Conservation (phyloP, 2,888 invertebrate genomes). For the Noctua fimbriata region DNA sequence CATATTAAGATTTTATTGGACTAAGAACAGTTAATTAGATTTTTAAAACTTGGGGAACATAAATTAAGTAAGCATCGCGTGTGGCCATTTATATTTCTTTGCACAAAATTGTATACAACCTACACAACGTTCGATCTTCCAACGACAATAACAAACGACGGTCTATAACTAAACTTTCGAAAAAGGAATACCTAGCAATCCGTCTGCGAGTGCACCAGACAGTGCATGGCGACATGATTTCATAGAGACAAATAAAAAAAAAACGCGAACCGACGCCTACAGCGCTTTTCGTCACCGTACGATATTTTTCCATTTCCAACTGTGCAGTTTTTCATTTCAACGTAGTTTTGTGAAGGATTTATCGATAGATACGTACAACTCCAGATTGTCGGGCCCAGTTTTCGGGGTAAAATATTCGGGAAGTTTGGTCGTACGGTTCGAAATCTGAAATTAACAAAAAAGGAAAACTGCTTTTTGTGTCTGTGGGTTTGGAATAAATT, state of each 20-base stretch:
- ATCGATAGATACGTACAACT: slow-evolving; percentile 58
- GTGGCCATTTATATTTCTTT: background rate
- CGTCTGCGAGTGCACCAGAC: slow-evolving; percentile 62
- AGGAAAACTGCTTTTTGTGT: slow-evolving; percentile 47
- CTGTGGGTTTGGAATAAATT: slow-evolving; percentile 56
- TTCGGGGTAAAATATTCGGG: slow-evolving; percentile 53
- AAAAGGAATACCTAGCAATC: slow-evolving; percentile 47
- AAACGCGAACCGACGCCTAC: slow-evolving; percentile 52
- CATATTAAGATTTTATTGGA: background rate
- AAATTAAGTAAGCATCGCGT: background rate
- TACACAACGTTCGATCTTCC: slow-evolving; percentile 11
- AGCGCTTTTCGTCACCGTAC: slow-evolving; percentile 71
- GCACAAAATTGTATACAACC: slow-evolving; percentile 11
- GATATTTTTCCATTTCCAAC: slow-evolving; percentile 67
- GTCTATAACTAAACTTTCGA: slow-evolving; percentile 49
- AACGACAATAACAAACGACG: slow-evolving; percentile 39
- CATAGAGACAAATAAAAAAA: slow-evolving; percentile 56
- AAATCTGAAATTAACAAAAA: slow-evolving; percentile 58
- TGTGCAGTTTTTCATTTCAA: slow-evolving; percentile 75
- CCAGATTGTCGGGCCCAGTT: slow-evolving; percentile 52
- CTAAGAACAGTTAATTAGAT: background rate
- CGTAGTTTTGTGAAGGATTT: slow-evolving; percentile 66
- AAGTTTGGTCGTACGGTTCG: slow-evolving; percentile 44
- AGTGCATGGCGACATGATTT: slow-evolving; percentile 65
- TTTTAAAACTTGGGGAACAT: background rate